phyloP scores from a whole-genome alignment of 2,797 vertebrate genomes.

The Cyclopterus lumpus region DNA sequence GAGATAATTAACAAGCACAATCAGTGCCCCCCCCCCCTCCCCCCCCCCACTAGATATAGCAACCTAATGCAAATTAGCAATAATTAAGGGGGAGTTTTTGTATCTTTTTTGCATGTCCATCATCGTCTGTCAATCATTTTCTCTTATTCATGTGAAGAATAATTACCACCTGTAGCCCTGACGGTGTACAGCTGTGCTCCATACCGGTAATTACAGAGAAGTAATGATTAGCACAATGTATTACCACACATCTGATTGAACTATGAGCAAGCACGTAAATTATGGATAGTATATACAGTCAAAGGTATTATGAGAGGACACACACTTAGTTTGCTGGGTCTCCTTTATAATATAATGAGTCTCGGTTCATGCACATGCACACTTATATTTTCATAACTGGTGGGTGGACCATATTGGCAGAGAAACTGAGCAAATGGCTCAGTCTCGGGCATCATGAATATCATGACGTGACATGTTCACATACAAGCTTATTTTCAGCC shows the following conservation, averaged over 20 bases:
- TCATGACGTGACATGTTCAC: constrained; percentile 13
- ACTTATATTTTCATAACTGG: constrained; percentile 74
- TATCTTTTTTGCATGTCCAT: constrained; percentile 19
- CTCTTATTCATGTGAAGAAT: constrained; percentile 25
- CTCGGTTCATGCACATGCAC: constrained; percentile 61
- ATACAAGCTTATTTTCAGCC: too few relatives aligned
- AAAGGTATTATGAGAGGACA: constrained; percentile 46
- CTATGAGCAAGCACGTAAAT: constrained; percentile 7
- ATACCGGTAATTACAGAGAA: constrained; percentile 48
- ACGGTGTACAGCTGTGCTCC: constrained; percentile 2
- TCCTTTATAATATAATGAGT: constrained; percentile 66
- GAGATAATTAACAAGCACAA: constrained; percentile 48
- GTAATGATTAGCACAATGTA: constrained; percentile 35
- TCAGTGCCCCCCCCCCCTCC: constrained; percentile 33
- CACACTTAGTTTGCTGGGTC: constrained; percentile 39
- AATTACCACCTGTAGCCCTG: constrained; percentile 54
- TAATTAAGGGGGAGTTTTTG: constrained; percentile 33
- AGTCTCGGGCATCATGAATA: constrained; percentile 66
- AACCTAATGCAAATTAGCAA: constrained; percentile 54
- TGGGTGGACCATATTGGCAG: constrained; percentile 63
- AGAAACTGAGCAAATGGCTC: constrained; percentile 65
- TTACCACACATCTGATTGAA: constrained; percentile 42
- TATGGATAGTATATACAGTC: constrained; percentile 20
- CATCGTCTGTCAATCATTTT: constrained; percentile 52
- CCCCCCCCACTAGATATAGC: constrained; percentile 26